Percentiles rank a stretch among this genome's conserved stretches.
Conservation (phyloP, 2,888 invertebrate genomes). For the Harmothoe impar region DNA sequence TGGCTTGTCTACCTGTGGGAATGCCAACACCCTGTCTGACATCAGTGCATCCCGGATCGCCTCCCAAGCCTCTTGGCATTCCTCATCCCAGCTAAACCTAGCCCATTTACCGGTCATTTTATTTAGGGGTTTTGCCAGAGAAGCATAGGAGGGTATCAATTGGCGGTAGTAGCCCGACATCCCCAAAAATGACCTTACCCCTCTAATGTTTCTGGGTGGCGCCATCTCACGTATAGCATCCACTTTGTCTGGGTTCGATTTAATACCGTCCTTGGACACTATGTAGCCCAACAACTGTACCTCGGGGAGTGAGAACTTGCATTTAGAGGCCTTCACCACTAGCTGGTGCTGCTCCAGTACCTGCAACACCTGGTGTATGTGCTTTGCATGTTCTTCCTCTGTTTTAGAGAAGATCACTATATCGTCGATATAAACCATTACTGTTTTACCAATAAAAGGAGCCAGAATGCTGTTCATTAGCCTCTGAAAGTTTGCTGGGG, state of each 20-base stretch:
- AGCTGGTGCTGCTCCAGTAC: not conserved
- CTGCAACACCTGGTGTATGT: not conserved
- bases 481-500: not conserved
- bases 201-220: not conserved
- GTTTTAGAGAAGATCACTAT: no score
- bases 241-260: not conserved
- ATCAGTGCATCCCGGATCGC: not conserved
- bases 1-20: no score
- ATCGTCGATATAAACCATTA: not conserved
- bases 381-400: not conserved
- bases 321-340: not conserved
- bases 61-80: not conserved
- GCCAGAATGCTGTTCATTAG: not conserved
- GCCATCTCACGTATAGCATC: not conserved
- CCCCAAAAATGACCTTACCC: not conserved
- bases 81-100: not conserved
- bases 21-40: not conserved
- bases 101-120: not conserved
- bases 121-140: not conserved
- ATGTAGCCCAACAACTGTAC: not conserved
- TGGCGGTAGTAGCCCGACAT: not conserved
- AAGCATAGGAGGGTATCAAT: not conserved
- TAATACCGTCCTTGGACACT: not conserved
- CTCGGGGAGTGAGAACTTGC: not conserved
- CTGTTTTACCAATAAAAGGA: not conserved